Base-by-base conservation (phyloP, 2,888 invertebrate genomes). In the Priocnemis perturbator region DNA sequence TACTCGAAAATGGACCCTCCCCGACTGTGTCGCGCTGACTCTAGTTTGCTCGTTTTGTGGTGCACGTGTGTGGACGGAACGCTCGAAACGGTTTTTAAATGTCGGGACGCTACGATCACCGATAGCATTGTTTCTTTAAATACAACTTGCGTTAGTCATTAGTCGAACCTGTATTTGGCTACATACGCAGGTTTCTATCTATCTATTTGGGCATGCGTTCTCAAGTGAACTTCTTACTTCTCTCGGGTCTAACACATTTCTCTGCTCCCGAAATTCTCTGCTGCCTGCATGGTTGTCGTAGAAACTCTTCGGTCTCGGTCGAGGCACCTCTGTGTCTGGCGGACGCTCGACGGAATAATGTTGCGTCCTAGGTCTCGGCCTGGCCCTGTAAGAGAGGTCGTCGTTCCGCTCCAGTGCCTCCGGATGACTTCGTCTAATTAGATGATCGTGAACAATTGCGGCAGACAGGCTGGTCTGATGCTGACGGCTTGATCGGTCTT, bases 291-390 rank as follows among this genome's bases (percentile, higher is more conserved):
- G 85, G 72, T 84, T 87, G 63, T 88, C 89, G 79, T 88, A 89
- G 74, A 87, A 88, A 78, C 89, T 89, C 69, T 87, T 81, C 23
- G 89, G 89, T 69, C 89, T 81, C 26, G 86, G 81, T 75, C 86
- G 84, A 61, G 84, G 79, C 52, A 78, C 69, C 75, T 88, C 88
- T 64, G 79, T 76, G 74, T 87, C 83, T 45, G 84, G 79, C 23
- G 77, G 79, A 63, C 81, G 81, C 61, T 86, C 85, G 56, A 81
- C 72, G 58, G 83, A 75, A 68, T 88, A 87, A 79, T 87, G 83
- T 70, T 87, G 87, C 71, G 83, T 84, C 64, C 86, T 84, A 23
- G 85, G 83, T 62, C 86, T 82, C 15, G 83, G 80, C 71, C 83
- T 81, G 44, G 77, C 84, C 64, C 85, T 79, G 73, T 85, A 84